Base-by-base conservation (phyloP, 2,797 vertebrate genomes). In the Borostomias antarcticus region DNA sequence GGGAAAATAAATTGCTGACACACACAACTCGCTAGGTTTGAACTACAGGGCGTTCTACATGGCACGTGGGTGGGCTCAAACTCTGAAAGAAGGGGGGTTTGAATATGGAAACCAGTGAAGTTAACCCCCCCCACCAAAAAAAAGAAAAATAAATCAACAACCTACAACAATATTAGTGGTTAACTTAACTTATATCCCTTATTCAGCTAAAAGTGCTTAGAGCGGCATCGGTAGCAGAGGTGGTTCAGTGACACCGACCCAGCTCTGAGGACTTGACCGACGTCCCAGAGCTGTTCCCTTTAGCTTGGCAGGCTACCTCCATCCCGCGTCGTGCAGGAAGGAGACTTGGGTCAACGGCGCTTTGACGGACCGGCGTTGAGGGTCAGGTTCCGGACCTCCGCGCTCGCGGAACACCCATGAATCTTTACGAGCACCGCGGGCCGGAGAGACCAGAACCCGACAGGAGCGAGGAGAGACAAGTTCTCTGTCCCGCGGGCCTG, bases 401-500 rank as follows among this genome's bases (percentile, higher is more conserved):
- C 26, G 26, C 28, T 29, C 17, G 25, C 10, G 28, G 17, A 17
- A 32, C 26, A n/a, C 52, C 6, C 52, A 30, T 11, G 52, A 29
- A 4, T 7, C 28, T 29, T 54, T n/a, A 30, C 6, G 17, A 54
- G 52, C 13, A 45, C 40, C 40, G n/a, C 40, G n/a, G 40, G 40
- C 40, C 7, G 17, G 15, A 17, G 52, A 54, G 28, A n/a, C n/a
- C n/a, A n/a, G 26, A 35, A 10, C 68, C 64, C 72, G 83, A 85
- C 81, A 74, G 75, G 80, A 80, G 83, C 86, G 80, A 85, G 82
- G 70, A 66, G 75, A 70, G 70, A 64, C 58, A 75, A 81, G 75
- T 50, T 76, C 74, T 79, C 72, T 87, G 79, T 77, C 85, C 80
- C 74, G 77, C 84, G 76, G 74, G 74, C 74, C 78, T 85, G 83